Conservation (phyloP, 1,140 invertebrate species). For the Bombus difficillimus region DNA sequence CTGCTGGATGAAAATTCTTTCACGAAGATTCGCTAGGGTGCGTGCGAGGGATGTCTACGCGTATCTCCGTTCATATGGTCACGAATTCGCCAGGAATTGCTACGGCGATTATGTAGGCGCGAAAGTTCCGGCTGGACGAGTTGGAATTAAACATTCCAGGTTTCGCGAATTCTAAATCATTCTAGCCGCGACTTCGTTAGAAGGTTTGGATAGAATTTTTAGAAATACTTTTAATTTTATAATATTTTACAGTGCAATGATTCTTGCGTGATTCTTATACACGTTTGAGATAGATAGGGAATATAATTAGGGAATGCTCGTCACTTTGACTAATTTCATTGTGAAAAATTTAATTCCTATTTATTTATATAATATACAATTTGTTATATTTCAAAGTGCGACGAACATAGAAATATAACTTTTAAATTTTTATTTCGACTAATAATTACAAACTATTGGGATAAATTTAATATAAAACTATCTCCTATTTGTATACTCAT, state of each 20-base stretch:
- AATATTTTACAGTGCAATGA: no score
- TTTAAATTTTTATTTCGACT: no score
- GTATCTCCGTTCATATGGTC: background rate
- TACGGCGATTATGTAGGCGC: background rate
- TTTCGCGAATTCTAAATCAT: background rate
- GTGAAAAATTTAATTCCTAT: no score
- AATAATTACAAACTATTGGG: background rate
- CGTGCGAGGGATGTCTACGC: background rate
- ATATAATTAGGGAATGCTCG: no score
- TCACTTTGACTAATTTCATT: no score
- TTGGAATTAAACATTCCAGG: background rate
- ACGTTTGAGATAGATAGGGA: no score
- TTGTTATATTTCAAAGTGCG: no score
- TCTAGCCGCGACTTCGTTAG: background rate
- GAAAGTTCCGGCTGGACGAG: background rate
- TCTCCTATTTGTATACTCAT: no score
- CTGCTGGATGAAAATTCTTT: slow-evolving; percentile 3
- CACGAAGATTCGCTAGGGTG: background rate
- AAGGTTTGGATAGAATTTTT: background rate
- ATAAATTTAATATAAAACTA: no score
- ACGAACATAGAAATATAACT: no score
- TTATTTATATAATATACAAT: no score
- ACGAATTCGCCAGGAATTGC: background rate
- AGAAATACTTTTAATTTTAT: background rate
- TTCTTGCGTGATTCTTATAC: no score